Percentiles rank a stretch among this genome's conserved stretches.
phyloP scores from a whole-genome alignment of 2,113 vertebrate genomes.

The Brachyhypopomus occidentalis region DNA sequence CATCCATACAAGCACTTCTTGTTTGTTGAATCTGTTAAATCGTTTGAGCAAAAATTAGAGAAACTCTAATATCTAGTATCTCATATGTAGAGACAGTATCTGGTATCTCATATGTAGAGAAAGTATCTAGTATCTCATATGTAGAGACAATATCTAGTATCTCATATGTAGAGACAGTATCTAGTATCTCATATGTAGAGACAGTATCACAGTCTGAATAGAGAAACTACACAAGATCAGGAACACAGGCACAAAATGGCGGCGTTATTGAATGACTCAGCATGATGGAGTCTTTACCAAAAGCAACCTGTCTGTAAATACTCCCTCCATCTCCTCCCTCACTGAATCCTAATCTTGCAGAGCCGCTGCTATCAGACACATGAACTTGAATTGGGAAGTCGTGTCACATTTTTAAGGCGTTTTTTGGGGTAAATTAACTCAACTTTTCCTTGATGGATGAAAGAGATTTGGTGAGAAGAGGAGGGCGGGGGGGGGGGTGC shows the following conservation, averaged over 20 bases:
- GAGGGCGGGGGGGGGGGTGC: neutral
- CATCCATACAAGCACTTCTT: neutral
- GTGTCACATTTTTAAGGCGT: constrained; percentile 38
- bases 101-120: too few species aligned
- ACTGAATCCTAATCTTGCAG: neutral
- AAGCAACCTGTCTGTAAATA: neutral
- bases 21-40: too few species aligned
- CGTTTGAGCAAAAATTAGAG: too few species aligned
- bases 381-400: constrained; percentile 31
- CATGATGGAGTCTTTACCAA: neutral
- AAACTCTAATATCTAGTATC: too few species aligned
- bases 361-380: neutral
- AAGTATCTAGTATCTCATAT: too few species aligned
- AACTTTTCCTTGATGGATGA: constrained; percentile 51
- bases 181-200: too few species aligned
- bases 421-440: constrained; percentile 46
- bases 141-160: too few species aligned
- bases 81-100: too few species aligned
- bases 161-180: too few species aligned
- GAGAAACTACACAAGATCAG: neutral
- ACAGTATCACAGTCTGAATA: too few species aligned
- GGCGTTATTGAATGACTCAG: neutral
- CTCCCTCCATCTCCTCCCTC: neutral
- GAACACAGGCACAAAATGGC: neutral
- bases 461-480: constrained; percentile 41